Percentiles rank a stretch among this genome's conserved stretches.
phyloP scores from a whole-genome alignment of 2,113 vertebrate species.

The Hypocryptadius cinnamomeus region DNA sequence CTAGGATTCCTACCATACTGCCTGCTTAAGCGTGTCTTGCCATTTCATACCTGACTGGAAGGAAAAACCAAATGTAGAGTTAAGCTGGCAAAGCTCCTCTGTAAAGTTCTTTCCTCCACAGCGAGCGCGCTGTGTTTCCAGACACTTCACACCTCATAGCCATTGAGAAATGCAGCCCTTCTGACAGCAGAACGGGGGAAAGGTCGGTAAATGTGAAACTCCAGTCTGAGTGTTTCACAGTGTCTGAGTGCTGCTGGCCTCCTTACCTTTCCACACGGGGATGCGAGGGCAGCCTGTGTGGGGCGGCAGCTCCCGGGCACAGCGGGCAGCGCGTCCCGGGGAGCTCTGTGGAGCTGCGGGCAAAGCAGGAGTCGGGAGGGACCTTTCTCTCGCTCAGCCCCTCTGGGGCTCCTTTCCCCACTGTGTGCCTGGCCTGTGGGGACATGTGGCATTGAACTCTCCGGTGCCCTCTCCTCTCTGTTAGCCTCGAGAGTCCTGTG shows the following conservation, averaged over 20 bases:
- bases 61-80: not conserved
- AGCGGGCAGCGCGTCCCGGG: fast-evolving
- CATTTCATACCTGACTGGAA: not conserved
- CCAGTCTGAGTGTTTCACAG: too few relatives aligned
- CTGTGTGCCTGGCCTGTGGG: fast-evolving
- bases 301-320: fast-evolving
- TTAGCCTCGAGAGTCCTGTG: not conserved
- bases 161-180: not conserved
- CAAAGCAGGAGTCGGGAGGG: not conserved
- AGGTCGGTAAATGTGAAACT: not conserved
- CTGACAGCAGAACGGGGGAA: not conserved
- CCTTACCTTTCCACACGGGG: not conserved
- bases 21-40: not conserved
- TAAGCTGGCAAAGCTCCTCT: not conserved
- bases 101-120: not conserved
- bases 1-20: not conserved
- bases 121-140: not conserved
- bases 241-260: not conserved
- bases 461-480: not conserved
- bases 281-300: fast-evolving
- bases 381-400: not conserved
- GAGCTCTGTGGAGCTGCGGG: fast-evolving
- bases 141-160: not conserved
- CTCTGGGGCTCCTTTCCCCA: not conserved
- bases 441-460: fast-evolving